Conservation (phyloP, 2,113 vertebrate genomes). For the Antechinus flavipes region DNA sequence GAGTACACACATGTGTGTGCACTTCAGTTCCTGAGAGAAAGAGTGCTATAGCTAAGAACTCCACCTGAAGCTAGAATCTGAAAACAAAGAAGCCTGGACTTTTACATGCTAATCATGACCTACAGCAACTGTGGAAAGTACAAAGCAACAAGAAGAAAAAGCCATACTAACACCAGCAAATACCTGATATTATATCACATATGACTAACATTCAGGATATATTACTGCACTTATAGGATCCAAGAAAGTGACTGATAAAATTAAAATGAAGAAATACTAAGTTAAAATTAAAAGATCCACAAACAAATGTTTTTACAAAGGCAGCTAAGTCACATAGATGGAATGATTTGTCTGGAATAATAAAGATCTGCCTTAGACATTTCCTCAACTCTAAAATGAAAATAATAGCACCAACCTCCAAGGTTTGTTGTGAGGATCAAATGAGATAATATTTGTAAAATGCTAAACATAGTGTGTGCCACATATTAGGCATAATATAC, state of each 20-base stretch:
- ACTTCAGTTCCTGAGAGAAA: neutral
- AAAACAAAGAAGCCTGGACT: neutral
- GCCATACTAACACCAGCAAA: neutral
- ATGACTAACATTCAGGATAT: neutral
- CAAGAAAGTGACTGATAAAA: neutral
- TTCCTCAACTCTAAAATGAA: neutral
- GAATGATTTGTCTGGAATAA: neutral
- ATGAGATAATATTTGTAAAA: neutral
- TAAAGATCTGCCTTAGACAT: neutral
- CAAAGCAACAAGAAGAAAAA: neutral
- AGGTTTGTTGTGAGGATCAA: neutral
- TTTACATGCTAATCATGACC: neutral
- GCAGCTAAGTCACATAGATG: neutral
- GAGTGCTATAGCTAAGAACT: neutral
- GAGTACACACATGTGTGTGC: neutral
- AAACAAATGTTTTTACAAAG: neutral
- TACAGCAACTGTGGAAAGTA: neutral
- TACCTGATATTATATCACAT: neutral
- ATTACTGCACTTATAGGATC: neutral
- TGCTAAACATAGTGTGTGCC: neutral
- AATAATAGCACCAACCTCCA: neutral
- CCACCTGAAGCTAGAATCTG: neutral
- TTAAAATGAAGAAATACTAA: neutral
- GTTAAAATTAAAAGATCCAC: neutral
- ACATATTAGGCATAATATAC: neutral